These are phyloP conservation scores for Callyntrura sp. DNA, from an alignment of 2,888 invertebrate species.

Conservation along the genomic window DNA sequence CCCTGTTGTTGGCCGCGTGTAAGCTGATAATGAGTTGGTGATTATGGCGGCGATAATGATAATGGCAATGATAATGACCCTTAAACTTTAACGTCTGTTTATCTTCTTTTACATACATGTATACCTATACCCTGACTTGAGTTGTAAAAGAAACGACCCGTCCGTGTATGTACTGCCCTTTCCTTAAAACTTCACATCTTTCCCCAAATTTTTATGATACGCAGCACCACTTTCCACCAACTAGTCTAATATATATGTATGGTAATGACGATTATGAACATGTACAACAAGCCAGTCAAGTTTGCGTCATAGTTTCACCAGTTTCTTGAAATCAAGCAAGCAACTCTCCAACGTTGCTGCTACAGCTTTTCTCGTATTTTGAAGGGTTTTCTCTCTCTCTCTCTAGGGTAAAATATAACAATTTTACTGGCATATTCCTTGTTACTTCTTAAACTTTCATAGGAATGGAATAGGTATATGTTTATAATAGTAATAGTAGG, in stretches of 20 bases:
- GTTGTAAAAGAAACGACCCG: neutral
- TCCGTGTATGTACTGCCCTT: slow-evolving; percentile 19
- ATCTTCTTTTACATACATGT: too few species aligned
- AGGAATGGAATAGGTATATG: too few species aligned
- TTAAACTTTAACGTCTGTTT: slow-evolving; percentile 33
- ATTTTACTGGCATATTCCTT: slow-evolving; percentile 24
- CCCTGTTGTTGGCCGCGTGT: slow-evolving; percentile 41
- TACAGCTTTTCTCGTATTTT: neutral
- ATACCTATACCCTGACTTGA: too few species aligned
- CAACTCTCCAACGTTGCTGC: neutral
- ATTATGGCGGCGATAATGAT: slow-evolving; percentile 70
- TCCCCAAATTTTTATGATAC: neutral
- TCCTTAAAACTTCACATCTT: neutral
- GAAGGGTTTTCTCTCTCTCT: too few species aligned
- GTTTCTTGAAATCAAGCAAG: slow-evolving; percentile 26
- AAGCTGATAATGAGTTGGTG: slow-evolving; percentile 61
- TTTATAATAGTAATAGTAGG: neutral
- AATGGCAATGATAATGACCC: slow-evolving; percentile 69
- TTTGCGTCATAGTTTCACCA: slow-evolving; percentile 17
- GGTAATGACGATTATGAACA: slow-evolving; percentile 31
- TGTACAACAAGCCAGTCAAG: slow-evolving; percentile 18
- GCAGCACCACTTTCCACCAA: neutral
- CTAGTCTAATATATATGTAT: neutral
- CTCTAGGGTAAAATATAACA: slow-evolving; percentile 51
- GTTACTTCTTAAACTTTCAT: neutral